Evolutionary conservation across 2,797 vertebrate genomes (phyloP), one percentile per base, ranked within the genome.

Genomic region (Mus spretus): DNA sequence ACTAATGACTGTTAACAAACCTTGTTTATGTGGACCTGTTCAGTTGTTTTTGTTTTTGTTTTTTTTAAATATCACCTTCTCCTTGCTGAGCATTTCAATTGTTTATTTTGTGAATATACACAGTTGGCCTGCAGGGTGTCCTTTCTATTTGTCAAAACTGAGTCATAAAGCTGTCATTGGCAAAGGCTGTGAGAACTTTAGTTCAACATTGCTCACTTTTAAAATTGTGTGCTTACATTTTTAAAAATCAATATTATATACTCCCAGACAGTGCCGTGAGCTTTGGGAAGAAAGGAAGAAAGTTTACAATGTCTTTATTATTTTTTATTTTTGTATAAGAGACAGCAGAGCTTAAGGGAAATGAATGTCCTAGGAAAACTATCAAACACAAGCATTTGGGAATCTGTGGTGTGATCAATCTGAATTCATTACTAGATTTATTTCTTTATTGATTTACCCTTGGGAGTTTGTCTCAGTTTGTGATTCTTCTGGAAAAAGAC

Each of bases 1-100:
- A 97, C 94, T 98, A 98, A 98, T 98, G 96, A 97, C 94, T 98
- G 98, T 92, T 98, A 98, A 98, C 92, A 98, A 98, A 96, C 70
- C 55, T 78, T 94, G 90, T 96, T 97, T 91, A 98, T 97, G 88
- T 96, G 86, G 92, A 67, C 93, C 67, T 0, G 0, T 91, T 91
- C 86, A 89, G 98, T 97, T 97, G 40, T 93, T 57, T 65, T 65
- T 1, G 6, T 59, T 8, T 65, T 65, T 24, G 15, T 57, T 65
- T 31, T 34, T 31, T 34, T n/a, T 19, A n/a, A 19, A 95, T 70
- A 44, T 3, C 59, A 57, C 3, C 28, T 40, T 24, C 13, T 53
- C 4, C 77, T 94, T n/a, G 34, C 78, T 53, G 87, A 98, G 92
- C 65, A 94, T 31, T 94, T 97, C 92, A 96, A 96, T 97, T 96